Evolutionary conservation across 2,113 vertebrate species (phyloP), one percentile per base, ranked within the genome.

Genomic region (Uria lomvia): DNA sequence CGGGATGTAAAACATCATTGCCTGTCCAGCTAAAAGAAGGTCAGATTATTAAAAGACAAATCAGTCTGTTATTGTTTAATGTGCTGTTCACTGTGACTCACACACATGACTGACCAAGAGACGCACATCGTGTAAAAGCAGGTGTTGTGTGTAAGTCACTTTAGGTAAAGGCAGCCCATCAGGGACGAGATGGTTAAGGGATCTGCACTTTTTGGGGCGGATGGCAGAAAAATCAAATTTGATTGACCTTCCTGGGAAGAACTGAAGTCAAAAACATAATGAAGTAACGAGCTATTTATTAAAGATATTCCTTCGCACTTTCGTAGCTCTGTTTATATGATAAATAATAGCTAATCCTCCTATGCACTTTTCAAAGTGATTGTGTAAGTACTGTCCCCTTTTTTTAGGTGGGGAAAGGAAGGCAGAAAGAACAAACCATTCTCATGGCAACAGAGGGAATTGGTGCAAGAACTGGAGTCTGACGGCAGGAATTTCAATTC

Each of bases 1-100:
- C 2, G 20, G 73, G 53, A 75, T 94, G 84, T 94, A 92, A 88
- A 95, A 92, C 71, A 70, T 27, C 45, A 73, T 53, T 92, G 94
- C 74, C 66, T 66, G 67, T 85, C 67, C 89, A 74, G 81, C 67
- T 73, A 49, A 90, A 94, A 47, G 89, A 89, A 97, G 94, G 91
- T 94, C 92, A 92, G 63, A 82, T 87, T 94, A 94, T 94, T 95
- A 96, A 94, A 94, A 96, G 85, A 94, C 71, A 94, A 95, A 97
- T 94, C 92, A 95, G 85, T 95, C 49, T 83, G 77, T 78, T 95
- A 82, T 62, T 91, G 49, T 91, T 91, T 82, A 90, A 90, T 87
- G 71, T 60, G 50, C 67, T 88, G 59, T 67, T 92, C 53, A 12
- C 21, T 76, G 73, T 85, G 90, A 67, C 70, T 81, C 2, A 0